These are phyloP conservation scores for Tetranychus urticae DNA, from an alignment of 1,140 invertebrate genomes.

Conservation along the genomic window DNA sequence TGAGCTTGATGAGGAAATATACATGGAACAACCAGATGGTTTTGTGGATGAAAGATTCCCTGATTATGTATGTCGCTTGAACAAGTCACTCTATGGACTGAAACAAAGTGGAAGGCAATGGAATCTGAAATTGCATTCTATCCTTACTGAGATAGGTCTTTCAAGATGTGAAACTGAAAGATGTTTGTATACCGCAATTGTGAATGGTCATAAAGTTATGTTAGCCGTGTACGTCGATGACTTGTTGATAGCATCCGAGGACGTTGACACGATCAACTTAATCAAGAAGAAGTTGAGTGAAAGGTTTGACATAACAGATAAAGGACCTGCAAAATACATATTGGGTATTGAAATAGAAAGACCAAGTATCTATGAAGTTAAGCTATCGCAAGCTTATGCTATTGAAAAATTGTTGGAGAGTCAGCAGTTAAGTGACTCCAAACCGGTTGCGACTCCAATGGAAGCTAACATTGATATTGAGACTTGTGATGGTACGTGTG, in stretches of 20 bases:
- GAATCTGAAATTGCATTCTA: conserved; percentile 15
- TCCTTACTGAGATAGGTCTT: background rate
- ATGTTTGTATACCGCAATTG: background rate
- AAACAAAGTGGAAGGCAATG: conserved; percentile 22
- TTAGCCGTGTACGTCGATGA: conserved; percentile 9
- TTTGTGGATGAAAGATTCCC: conserved; percentile 2
- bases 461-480: too few relatives aligned
- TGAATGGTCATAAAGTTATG: background rate
- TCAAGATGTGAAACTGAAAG: background rate
- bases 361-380: background rate
- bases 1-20: conserved; percentile 4
- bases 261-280: background rate
- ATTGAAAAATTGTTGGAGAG: conserved; percentile 1
- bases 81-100: conserved; percentile 21
- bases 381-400: conserved; percentile 4
- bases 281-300: conserved; percentile 1
- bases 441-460: too few relatives aligned
- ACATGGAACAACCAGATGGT: conserved; percentile 4
- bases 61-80: conserved; percentile 13
- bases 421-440: too few relatives aligned
- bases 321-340: background rate
- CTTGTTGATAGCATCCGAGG: background rate
- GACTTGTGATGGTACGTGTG: too few relatives aligned
- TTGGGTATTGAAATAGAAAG: conserved; percentile 1
- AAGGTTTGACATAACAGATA: conserved; percentile 2